Evolutionary conservation across 2,888 invertebrate genomes (phyloP).

Genomic region (Lepidocyrtoides sp.): DNA sequence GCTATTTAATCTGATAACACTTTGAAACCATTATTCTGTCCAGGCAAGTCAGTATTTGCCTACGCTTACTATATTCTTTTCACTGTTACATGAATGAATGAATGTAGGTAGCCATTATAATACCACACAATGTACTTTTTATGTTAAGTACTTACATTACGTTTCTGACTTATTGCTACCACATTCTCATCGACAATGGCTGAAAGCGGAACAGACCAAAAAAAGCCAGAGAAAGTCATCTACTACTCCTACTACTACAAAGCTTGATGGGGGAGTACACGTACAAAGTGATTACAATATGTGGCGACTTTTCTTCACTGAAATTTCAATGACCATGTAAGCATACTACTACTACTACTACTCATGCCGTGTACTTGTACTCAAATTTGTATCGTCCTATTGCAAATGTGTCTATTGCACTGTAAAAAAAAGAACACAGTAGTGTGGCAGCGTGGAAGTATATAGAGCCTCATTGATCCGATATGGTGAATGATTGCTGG

Average conservation of each 20-base stretch:
- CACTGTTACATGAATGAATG: background rate
- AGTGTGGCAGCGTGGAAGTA: background rate
- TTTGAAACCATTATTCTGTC: background rate
- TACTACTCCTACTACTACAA: background rate
- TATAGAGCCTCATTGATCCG: conserved; percentile 67
- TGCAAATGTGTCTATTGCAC: background rate
- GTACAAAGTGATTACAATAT: background rate
- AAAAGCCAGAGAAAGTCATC: conserved; percentile 21
- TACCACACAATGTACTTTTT: background rate
- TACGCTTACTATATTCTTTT: background rate
- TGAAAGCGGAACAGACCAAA: background rate
- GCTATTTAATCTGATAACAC: conserved; percentile 40
- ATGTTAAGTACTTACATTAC: conserved; percentile 20
- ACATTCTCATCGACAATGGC: background rate
- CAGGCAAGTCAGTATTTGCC: background rate
- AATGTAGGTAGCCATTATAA: background rate
- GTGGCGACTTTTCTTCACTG: background rate
- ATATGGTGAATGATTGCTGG: conserved; percentile 61
- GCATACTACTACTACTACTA: background rate
- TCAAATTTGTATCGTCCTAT: background rate
- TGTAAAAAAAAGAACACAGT: background rate
- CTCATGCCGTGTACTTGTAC: background rate
- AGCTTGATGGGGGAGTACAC: background rate
- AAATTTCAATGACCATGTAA: background rate
- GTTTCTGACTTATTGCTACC: background rate